Base-by-base conservation (phyloP, 2,113 vertebrate genomes). In the Jacana jacana region DNA sequence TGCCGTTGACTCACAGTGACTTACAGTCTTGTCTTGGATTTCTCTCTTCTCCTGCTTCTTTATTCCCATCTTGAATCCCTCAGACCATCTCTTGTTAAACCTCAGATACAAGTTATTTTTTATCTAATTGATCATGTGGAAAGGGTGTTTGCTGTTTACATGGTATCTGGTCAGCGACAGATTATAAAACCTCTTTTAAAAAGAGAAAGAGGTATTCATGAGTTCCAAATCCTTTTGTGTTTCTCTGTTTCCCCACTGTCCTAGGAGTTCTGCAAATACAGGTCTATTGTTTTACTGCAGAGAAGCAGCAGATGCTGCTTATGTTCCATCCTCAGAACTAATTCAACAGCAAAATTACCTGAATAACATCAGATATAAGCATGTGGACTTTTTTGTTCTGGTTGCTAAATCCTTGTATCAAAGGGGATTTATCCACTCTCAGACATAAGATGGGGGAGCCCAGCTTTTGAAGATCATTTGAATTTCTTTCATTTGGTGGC, bases 391-490 rank as follows among this genome's bases (percentile, higher is more conserved):
- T 58, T 78, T 76, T 89, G 35, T 95, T 90, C 65, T 85, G 64
- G 93, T 90, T 93, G 69, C 93, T 95, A 81, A 94, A 88, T 81
- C 79, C 81, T 51, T 8, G 28, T 92, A 92, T 97, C 86, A 93
- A 81, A 94, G 92, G 70, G 42, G 75, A 78, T 94, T 91, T 96
- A 65, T 83, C 60, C n/a, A 7, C 66, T 85, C 70, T 93, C 68
- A 76, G 48, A 93, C 75, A 70, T 48, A 71, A 88, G 83, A 44
- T 68, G 46, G n/a, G 46, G 42, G 42, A 91, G 61, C 44, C 22
- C 71, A 75, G 28, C 48, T 77, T 93, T 96, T 86, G 87, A 94
- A 90, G 60, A 89, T 92, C 24, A 77, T 94, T 93, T 83, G 42
- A 89, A 83, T 97, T 86, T 87, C 57, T 93, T 96, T 89, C 61